Base-by-base conservation (phyloP, 2,797 vertebrate genomes). In the Pelobates cultripes region DNA sequence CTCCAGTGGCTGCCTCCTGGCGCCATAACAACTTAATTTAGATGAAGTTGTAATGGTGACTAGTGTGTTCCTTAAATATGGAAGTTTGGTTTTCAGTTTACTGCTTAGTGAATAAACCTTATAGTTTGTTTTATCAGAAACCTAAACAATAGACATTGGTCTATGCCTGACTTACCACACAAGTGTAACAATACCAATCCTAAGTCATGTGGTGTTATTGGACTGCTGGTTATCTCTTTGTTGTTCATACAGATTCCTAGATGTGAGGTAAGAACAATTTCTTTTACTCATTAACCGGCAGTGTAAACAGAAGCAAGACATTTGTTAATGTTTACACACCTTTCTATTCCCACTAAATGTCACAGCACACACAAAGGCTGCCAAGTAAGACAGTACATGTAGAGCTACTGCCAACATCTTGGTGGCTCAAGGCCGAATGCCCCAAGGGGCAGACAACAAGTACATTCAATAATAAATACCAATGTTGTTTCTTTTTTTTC, bases 271-370 rank as follows among this genome's bases (percentile, higher is more conserved):
- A 84, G 63, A 79, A 84, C 82, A 84, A 57, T 71, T 72, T 79
- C 77, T 71, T 79, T 83, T 79, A 84, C 82, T 79, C 55, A 84
- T 84, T 84, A 84, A 84, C 82, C 55, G 72, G 70, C 77, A 75
- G 70, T 84, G 82, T 79, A 79, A 79, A 84, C 82, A 84, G 77
- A 75, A 75, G 77, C 77, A 79, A 84, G 77, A 79, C 82, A 84
- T 84, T 84, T 75, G 82, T 84, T 84, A 84, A 84, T 84, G 77
- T 84, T 84, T 84, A 84, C 82, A 75, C 77, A 66, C 72, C 72
- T 79, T 57, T 64, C 45, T 84, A 79, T 84, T 79, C 79, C 72
- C 82, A 84, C 77, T 84, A 84, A 84, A 84, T 84, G 75, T 84
- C n/a, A 66, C 14, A 79, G 77, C 63, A 47, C 51, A 64, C 71